phyloP scores from a whole-genome alignment of 1,140 invertebrate genomes.

The Ceratoteleas bidentatus region DNA sequence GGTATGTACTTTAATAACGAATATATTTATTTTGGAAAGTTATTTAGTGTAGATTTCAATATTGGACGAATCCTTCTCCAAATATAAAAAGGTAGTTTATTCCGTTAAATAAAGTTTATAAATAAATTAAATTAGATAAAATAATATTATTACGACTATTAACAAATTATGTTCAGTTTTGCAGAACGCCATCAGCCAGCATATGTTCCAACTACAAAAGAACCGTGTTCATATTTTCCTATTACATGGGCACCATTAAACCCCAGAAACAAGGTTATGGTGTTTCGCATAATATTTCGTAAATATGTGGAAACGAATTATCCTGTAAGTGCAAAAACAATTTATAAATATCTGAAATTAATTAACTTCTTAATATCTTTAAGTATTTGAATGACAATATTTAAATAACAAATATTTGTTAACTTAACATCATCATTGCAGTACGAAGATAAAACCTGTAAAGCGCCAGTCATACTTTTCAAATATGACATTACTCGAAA shows the following conservation, averaged over 20 bases:
- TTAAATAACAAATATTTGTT: too few relatives aligned
- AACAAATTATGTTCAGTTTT: slow-evolving; percentile 60
- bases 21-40: too few relatives aligned
- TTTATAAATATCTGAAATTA: too few relatives aligned
- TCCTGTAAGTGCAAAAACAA: slow-evolving; percentile 66
- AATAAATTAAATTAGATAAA: too few relatives aligned
- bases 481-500: slow-evolving; percentile 78
- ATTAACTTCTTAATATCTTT: too few relatives aligned
- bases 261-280: slow-evolving; percentile 73
- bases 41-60: too few relatives aligned
- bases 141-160: too few relatives aligned
- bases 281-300: slow-evolving; percentile 73
- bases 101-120: too few relatives aligned
- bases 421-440: slow-evolving; percentile 45
- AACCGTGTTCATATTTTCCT: slow-evolving; percentile 70
- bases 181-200: slow-evolving; percentile 73
- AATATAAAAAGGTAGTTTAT: too few relatives aligned
- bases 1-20: slow-evolving; percentile 61
- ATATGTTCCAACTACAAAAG: slow-evolving; percentile 67
- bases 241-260: slow-evolving; percentile 76
- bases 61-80: too few relatives aligned
- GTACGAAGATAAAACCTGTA: slow-evolving; percentile 76
- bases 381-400: too few relatives aligned
- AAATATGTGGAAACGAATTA: slow-evolving; percentile 74
- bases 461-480: slow-evolving; percentile 76